Percentiles rank a stretch among this genome's conserved stretches.
phyloP scores from a whole-genome alignment of 2,113 vertebrate species.

The Chrysemys picta region DNA sequence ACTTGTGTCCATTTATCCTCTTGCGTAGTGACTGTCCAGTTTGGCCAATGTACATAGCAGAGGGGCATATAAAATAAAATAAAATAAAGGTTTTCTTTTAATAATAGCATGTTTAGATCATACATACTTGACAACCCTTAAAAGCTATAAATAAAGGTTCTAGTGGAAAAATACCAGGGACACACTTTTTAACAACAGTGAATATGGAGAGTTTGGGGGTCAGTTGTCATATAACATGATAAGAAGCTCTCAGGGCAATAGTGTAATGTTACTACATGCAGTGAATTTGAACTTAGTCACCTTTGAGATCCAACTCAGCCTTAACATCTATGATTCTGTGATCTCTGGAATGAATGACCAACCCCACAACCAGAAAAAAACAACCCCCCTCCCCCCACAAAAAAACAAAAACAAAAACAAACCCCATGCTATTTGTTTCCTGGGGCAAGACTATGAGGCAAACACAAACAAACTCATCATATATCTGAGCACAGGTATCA shows the following conservation, averaged over 20 bases:
- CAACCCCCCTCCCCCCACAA: neutral
- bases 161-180: neutral
- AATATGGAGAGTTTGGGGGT: neutral
- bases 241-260: neutral
- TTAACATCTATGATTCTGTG: neutral
- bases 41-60: too few relatives aligned
- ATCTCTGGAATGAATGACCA: slow-evolving; percentile 38
- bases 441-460: neutral
- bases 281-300: slow-evolving; percentile 34
- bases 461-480: neutral
- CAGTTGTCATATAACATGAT: neutral
- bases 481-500: neutral
- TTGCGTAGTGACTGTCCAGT: too few relatives aligned
- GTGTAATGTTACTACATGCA: neutral
- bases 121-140: neutral
- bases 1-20: too few relatives aligned
- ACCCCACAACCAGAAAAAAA: neutral
- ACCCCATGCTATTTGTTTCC: slow-evolving; percentile 38
- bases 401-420: neutral
- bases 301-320: slow-evolving; percentile 1
- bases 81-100: neutral
- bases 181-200: neutral
- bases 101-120: neutral
- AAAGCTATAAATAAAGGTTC: neutral
- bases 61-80: too few relatives aligned